Evolutionary conservation across 2,888 invertebrate genomes (phyloP).

Genomic region (Eledona agricola): DNA sequence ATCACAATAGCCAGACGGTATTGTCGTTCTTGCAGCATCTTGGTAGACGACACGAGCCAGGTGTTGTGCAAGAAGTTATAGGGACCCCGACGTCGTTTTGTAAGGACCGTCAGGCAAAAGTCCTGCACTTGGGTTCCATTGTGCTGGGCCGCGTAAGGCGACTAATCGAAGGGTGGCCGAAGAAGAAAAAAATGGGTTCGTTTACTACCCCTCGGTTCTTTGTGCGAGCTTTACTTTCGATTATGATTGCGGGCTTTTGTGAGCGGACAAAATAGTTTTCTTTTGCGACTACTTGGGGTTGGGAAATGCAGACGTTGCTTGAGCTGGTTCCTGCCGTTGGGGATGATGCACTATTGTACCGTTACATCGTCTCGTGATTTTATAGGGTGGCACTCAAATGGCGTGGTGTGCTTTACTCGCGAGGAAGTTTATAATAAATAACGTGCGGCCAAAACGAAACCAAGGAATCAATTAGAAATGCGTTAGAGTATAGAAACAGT

Average conservation of each 20-base stretch:
- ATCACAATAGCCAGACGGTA: slow-evolving; percentile 43
- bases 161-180: slow-evolving; percentile 46
- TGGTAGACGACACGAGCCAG: slow-evolving; percentile 47
- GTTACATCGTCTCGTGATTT: slow-evolving; percentile 22
- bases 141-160: slow-evolving; percentile 38
- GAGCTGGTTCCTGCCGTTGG: slow-evolving; percentile 44
- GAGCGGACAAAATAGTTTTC: slow-evolving; percentile 45
- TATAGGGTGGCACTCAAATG: too few species aligned
- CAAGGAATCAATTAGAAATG: too few species aligned
- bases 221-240: slow-evolving; percentile 37
- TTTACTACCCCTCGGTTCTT: slow-evolving; percentile 44
- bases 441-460: too few species aligned
- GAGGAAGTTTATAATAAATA: too few species aligned
- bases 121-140: slow-evolving; percentile 41
- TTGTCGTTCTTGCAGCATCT: slow-evolving; percentile 42
- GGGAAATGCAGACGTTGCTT: slow-evolving; percentile 42
- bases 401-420: too few species aligned
- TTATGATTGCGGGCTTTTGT: slow-evolving; percentile 45
- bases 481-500: too few species aligned
- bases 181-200: slow-evolving; percentile 40
- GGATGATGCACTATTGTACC: slow-evolving; percentile 10
- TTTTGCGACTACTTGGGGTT: slow-evolving; percentile 42
- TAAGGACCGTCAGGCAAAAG: slow-evolving; percentile 45
- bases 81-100: slow-evolving; percentile 40
- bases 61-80: slow-evolving; percentile 39